Evolutionary conservation across 2,888 invertebrate genomes (phyloP), one percentile per base, ranked within the genome.

Genomic region (Boloria selene): DNA sequence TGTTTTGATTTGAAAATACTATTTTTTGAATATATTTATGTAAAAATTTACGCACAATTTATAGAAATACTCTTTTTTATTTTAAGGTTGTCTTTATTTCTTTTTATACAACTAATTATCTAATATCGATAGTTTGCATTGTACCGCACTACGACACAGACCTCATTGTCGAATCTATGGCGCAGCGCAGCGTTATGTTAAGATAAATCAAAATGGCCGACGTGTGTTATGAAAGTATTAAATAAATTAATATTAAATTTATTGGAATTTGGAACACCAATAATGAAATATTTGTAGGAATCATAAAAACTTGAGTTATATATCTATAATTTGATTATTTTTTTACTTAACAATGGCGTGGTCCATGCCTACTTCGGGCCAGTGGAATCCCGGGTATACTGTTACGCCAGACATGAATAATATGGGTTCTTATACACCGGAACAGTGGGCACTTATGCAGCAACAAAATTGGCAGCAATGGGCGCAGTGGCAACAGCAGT

Each of bases 401-500:
- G 77, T 85, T 78, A 70, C 81, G 54, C 75, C 83, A 63, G 85
- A 88, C 7, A 38, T 38, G 31, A 38, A 38, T 22, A 22, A 22
- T 67, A 82, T 89, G 81, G 82, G 80, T 17, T 76, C 92, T 18
- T 95, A 94, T 72, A 93, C 94, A 6, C 84, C 94, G 52, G 95
- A 95, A 74, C 95, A 95, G 82, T 95, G 95, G 95, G 90, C 94
- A 52, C 88, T 93, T 73, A 90, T 94, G 84, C 95, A 95, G 77
- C 95, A 95, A 74, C 95, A 95, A 80, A 95, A 94, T 77, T 95
- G 95, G 94, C 94, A 94, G 72, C 95, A 96, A 74, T 95, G 95
- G 94, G 93, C 94, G 13, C 95, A 95, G 74, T 96, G 96, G 96
- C 95, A 96, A 76, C 95, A 95, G 73, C 96, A 96, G 76, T 96